Conservation (phyloP, 2,888 invertebrate species). For the Xestobium rufovillosum region DNA sequence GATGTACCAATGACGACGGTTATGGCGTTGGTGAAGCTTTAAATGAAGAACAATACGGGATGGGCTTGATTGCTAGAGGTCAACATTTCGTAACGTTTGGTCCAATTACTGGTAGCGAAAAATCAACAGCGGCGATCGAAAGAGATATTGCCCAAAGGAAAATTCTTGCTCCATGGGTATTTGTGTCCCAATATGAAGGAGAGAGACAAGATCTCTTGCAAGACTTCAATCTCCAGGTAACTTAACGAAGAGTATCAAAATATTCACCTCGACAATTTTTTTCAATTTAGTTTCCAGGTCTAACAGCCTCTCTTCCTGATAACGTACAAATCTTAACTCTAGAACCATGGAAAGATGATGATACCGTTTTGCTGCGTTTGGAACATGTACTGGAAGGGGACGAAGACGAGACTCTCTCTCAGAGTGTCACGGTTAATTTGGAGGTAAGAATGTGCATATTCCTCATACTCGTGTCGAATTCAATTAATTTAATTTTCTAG, state of each 20-base stretch:
- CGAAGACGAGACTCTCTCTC: slow-evolving; percentile 50
- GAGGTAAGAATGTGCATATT: too few species aligned
- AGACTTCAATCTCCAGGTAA: too few species aligned
- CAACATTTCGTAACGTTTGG: slow-evolving; percentile 22
- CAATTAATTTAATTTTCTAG: slow-evolving; percentile 32
- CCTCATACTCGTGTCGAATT: not conserved
- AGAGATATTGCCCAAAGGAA: too few species aligned
- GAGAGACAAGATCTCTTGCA: too few species aligned
- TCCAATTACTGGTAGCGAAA: slow-evolving; percentile 15
- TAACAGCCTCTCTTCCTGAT: slow-evolving; percentile 45
- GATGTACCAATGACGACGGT: slow-evolving; percentile 76
- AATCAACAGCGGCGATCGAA: too few species aligned
- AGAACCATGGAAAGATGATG: slow-evolving; percentile 52
- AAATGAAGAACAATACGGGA: slow-evolving; percentile 65
- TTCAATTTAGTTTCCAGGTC: slow-evolving; percentile 42
- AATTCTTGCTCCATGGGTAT: too few species aligned
- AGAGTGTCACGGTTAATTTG: slow-evolving; percentile 49
- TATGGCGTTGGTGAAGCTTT: slow-evolving; percentile 87
- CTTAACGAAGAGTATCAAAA: slow-evolving; percentile 8
- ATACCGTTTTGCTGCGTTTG: slow-evolving; percentile 57
- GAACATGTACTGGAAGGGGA: slow-evolving; percentile 64
- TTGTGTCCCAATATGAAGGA: slow-evolving; percentile 48
- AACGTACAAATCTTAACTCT: slow-evolving; percentile 52
- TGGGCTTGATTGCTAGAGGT: slow-evolving; percentile 62
- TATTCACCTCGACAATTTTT: slow-evolving; percentile 3